These are phyloP conservation scores for Electrophaes corylata DNA, from an alignment of 2,888 invertebrate species.

Conservation along the genomic window DNA sequence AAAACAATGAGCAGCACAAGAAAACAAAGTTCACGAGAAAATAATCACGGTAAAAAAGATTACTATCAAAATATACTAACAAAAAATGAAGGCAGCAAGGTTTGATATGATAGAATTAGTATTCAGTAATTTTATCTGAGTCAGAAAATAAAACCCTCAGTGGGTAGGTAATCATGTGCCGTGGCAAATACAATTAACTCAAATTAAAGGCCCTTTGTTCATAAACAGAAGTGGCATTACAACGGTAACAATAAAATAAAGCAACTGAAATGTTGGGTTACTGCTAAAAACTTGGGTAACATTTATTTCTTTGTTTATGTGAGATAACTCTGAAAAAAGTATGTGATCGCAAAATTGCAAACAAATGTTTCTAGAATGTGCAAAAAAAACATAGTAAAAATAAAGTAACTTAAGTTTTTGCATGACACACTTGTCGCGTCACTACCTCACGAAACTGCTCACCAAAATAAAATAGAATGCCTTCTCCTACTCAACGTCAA, in stretches of 20 bases:
- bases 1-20: too few species aligned
- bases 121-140: constrained; percentile 46
- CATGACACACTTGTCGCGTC: background rate
- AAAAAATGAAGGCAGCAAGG: background rate
- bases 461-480: background rate
- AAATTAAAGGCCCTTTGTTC: constrained; percentile 58
- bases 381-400: too few species aligned
- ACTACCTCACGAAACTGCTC: background rate
- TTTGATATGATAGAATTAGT: constrained; percentile 40
- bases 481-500: constrained; percentile 31
- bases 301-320: too few species aligned
- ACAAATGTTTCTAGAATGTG: too few species aligned
- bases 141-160: constrained; percentile 50
- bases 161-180: constrained; percentile 51
- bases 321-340: too few species aligned
- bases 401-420: background rate
- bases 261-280: constrained; percentile 7
- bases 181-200: constrained; percentile 60
- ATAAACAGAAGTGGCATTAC: constrained; percentile 54
- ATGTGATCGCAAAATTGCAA: too few species aligned
- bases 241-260: constrained; percentile 38
- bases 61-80: background rate
- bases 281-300: background rate
- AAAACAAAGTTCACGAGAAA: background rate
- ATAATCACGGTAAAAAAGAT: constrained; percentile 7